Conservation (phyloP, 2,888 invertebrate species). For the Agrochola lychnidis region DNA sequence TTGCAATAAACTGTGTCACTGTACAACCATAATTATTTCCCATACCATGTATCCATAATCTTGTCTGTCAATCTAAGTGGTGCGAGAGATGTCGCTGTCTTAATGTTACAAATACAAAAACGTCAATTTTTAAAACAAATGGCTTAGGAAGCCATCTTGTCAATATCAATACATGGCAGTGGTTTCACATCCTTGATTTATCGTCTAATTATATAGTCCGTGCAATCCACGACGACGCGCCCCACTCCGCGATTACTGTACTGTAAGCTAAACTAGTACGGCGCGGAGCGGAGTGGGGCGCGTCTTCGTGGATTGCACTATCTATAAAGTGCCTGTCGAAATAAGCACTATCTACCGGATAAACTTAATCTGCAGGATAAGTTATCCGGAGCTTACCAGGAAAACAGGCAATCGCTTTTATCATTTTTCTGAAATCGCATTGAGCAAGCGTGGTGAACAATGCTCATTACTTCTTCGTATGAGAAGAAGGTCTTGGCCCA, state of each 20-base stretch:
- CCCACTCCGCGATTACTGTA: no score
- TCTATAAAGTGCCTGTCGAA: no score
- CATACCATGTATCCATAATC: not conserved
- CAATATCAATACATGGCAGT: slow-evolving; percentile 23
- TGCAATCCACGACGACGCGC: no score
- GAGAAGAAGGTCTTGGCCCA: slow-evolving; percentile 22
- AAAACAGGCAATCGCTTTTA: slow-evolving; percentile 7
- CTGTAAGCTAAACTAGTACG: no score
- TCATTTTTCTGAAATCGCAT: not conserved
- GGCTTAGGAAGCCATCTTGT: slow-evolving; percentile 24
- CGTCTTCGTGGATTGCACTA: no score
- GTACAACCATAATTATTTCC: not conserved
- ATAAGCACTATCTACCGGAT: not conserved
- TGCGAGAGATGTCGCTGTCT: slow-evolving; percentile 20
- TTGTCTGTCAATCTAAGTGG: not conserved
- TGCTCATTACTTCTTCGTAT: not conserved
- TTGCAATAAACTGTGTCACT: slow-evolving; percentile 28
- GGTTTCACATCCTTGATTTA: slow-evolving; percentile 2
- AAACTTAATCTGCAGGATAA: not conserved
- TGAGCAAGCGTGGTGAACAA: slow-evolving; percentile 30
- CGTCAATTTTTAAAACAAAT: slow-evolving; percentile 11
- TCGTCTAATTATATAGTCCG: not conserved
- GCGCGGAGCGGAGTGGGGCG: no score
- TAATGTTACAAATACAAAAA: slow-evolving; percentile 25
- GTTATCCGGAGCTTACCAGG: not conserved